A percentile compares a stretch with the other conserved stretches of the same genome.
Conservation (phyloP, 2,113 vertebrate species). For the Choloepus hoffmanni region DNA sequence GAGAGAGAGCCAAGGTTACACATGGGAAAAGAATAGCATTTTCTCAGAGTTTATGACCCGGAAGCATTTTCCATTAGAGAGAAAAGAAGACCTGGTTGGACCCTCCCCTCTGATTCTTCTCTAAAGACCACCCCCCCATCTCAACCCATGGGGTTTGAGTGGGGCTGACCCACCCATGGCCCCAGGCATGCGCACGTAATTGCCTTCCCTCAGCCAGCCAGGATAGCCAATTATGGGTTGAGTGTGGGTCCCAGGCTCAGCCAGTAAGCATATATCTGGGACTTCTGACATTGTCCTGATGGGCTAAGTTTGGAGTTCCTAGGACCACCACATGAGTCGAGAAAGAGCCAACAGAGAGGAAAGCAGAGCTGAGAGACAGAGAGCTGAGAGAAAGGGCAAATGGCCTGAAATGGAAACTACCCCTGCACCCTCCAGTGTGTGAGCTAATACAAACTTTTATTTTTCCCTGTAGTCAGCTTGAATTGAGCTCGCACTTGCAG, state of each 20-base stretch:
- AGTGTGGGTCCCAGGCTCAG: background rate
- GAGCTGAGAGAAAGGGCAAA: background rate
- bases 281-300: background rate
- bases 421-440: background rate
- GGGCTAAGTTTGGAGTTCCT: background rate
- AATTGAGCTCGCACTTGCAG: background rate
- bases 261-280: background rate
- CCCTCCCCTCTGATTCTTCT: background rate
- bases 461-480: background rate
- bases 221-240: background rate
- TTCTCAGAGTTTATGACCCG: background rate
- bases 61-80: background rate
- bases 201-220: accelerated
- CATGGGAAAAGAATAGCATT: background rate
- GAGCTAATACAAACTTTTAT: background rate
- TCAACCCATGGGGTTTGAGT: background rate
- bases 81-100: background rate
- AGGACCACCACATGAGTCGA: background rate
- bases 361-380: conserved; percentile 21
- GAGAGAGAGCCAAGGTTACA: conserved; percentile 59
- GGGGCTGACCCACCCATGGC: background rate
- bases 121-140: background rate
- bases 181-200: background rate
- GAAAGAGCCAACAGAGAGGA: background rate
- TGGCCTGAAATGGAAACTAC: background rate